Evolutionary conservation across 2,113 vertebrate species (phyloP).

Genomic region (Phalacrocorax pelagicus): DNA sequence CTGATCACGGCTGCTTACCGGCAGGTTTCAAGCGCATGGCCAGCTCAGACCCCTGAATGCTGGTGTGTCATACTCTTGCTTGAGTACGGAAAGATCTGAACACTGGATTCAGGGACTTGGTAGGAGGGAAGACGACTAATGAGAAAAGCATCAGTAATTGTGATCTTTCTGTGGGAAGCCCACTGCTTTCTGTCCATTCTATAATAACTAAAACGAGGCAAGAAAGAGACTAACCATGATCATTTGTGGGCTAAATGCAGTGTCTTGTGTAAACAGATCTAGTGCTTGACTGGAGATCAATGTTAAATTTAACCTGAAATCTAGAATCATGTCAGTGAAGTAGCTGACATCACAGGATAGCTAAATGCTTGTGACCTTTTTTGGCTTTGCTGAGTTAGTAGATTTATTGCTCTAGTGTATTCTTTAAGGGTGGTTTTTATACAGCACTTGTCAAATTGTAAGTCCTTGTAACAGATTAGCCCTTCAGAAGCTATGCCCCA

Average conservation of each 20-base stretch:
- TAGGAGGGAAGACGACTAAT: not conserved
- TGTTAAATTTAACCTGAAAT: not conserved
- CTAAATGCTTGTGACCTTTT: not conserved
- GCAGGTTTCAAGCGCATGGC: not conserved
- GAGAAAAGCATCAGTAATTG: not conserved
- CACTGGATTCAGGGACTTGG: not conserved
- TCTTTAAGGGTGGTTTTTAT: constrained; percentile 24
- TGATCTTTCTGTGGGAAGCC: not conserved
- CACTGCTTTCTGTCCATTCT: not conserved
- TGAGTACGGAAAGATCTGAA: not conserved
- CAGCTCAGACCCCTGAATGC: not conserved
- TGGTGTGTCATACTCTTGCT: not conserved
- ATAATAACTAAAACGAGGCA: not conserved
- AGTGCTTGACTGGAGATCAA: not conserved
- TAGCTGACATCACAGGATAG: not conserved
- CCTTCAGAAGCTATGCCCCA: not conserved
- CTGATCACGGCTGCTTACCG: not conserved
- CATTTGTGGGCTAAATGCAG: not conserved
- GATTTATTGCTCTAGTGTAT: not conserved
- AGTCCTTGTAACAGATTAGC: constrained; percentile 19
- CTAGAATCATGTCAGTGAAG: not conserved
- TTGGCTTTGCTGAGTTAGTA: not conserved
- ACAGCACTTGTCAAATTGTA: constrained; percentile 1
- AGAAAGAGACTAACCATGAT: not conserved
- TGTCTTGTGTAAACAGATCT: not conserved